These are phyloP conservation scores for Leptoteleia sp. DNA, from an alignment of 1,140 invertebrate species.

Conservation along the genomic window DNA sequence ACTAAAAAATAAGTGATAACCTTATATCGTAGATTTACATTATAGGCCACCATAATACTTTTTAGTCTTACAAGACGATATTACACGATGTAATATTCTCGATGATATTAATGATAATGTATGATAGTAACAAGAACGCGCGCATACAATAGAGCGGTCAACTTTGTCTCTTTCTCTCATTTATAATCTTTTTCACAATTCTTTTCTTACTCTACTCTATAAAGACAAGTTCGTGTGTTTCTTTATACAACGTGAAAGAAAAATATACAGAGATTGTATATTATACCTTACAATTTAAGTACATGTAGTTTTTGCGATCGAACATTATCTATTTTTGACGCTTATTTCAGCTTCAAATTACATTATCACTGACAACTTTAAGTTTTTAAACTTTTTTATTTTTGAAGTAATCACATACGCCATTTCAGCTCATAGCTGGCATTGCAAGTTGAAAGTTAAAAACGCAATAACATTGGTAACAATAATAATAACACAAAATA, in stretches of 20 bases:
- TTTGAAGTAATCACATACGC: slow-evolving; percentile 9
- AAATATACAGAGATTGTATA: slow-evolving; percentile 57
- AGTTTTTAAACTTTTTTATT: slow-evolving; percentile 21
- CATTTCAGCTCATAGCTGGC: neutral
- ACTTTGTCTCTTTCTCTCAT: slow-evolving; percentile 15
- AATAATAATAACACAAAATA: no score
- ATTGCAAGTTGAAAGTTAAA: slow-evolving; percentile 13
- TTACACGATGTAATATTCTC: slow-evolving; percentile 42
- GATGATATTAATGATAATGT: no score
- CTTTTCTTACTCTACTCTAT: slow-evolving; percentile 5
- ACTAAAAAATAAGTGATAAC: slow-evolving; percentile 64
- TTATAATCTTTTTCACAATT: slow-evolving; percentile 3
- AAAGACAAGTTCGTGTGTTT: slow-evolving; percentile 14
- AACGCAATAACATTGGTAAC: neutral
- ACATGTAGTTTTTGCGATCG: slow-evolving; percentile 55
- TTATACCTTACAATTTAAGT: slow-evolving; percentile 62
- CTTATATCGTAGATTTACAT: slow-evolving; percentile 61
- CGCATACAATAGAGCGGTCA: slow-evolving; percentile 19
- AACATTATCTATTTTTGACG: slow-evolving; percentile 47
- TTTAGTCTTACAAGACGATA: slow-evolving; percentile 63
- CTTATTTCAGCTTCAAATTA: slow-evolving; percentile 25
- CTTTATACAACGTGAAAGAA: slow-evolving; percentile 57
- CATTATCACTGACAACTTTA: slow-evolving; percentile 48
- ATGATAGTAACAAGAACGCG: slow-evolving; percentile 49
- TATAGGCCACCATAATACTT: slow-evolving; percentile 66